A percentile compares a stretch with the other conserved stretches of the same genome.
phyloP scores from a whole-genome alignment of 2,888 invertebrate genomes.

The Idaea straminata region DNA sequence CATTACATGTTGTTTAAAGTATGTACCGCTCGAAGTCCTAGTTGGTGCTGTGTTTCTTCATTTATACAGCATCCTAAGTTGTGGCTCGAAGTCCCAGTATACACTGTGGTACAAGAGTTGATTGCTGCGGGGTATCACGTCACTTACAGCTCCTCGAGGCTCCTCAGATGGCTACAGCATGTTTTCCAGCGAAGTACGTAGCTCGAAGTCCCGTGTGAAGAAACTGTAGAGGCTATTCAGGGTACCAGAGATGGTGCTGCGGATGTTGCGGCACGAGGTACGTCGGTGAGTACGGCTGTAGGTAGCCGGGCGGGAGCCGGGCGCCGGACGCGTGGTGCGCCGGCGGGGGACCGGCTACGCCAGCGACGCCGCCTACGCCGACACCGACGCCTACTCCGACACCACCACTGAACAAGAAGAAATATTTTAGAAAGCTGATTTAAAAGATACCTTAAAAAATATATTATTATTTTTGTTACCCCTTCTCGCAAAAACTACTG shows the following conservation, averaged over 20 bases:
- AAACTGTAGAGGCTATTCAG: conserved; percentile 73
- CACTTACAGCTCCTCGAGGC: not conserved
- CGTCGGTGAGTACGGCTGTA: conserved; percentile 74
- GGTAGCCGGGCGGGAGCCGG: conserved; percentile 71
- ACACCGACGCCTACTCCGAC: conserved; percentile 39
- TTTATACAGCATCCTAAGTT: too few relatives aligned
- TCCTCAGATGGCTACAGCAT: not conserved
- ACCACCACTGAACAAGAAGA: conserved; percentile 40
- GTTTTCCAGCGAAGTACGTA: not conserved
- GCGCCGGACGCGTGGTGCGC: conserved; percentile 90
- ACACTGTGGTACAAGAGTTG: too few relatives aligned
- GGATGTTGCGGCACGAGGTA: conserved; percentile 66
- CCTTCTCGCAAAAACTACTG: too few relatives aligned
- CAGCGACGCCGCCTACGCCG: conserved; percentile 74
- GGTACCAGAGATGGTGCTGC: conserved; percentile 89
- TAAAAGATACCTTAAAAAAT: not conserved
- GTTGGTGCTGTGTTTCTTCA: too few relatives aligned
- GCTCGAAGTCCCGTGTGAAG: not conserved
- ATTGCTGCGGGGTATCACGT: not conserved
- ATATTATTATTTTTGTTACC: too few relatives aligned
- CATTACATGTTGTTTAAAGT: too few relatives aligned
- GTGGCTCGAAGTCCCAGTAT: too few relatives aligned
- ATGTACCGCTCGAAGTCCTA: too few relatives aligned
- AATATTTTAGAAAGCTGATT: not conserved
- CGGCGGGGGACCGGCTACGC: conserved; percentile 87